Base-by-base conservation (phyloP, 2,888 invertebrate genomes). In the Lysandra coridon region DNA sequence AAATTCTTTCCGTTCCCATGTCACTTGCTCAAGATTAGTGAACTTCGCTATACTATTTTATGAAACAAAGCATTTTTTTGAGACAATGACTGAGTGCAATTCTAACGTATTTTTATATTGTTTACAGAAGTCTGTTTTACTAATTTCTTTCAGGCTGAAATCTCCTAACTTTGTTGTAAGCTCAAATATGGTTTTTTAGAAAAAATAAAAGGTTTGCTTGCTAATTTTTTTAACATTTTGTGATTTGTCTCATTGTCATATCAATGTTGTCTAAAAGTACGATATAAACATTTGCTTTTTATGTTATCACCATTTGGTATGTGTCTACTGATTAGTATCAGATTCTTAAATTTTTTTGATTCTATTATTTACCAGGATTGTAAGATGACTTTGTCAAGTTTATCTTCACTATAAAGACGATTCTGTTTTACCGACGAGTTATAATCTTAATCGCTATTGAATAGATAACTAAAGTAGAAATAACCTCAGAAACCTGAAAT, bases 21-120 rank as follows among this genome's bases (percentile, higher is more conserved):
- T 37, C 37, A 17, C 33, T 33, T 4, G 37, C 69, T 69, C 33
- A 69, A 69, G 69, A 69, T 33, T 14, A 69, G 33, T 37, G 33
- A 37, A 17, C 33, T 33, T 5, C 1, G 14, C 69, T 69, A 17
- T 69, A 37, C 33, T 33, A 37, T 69, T 69, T 69, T 69, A 10
- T 64, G 3, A 69, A 69, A 33, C 33, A 33, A 69, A 69, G 33
- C 30, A 30, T 69, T 69, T 69, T 37, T 69, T 69, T 69, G 33
- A 69, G 33, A 69, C 69, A 69, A 12, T 69, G 69, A 69, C 69
- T 14, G 33, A 37, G 69, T 69, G 69, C 69, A 69, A 69, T 69
- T 69, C 69, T 10, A 69, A 37, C 30, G 12, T 64, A 69, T 33
- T 33, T 69, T 33, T 69, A 69, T 69, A 37, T 37, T 14, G 23